These are phyloP conservation scores for Lobophora halterata DNA, from an alignment of 2,888 invertebrate genomes.

Conservation along the genomic window DNA sequence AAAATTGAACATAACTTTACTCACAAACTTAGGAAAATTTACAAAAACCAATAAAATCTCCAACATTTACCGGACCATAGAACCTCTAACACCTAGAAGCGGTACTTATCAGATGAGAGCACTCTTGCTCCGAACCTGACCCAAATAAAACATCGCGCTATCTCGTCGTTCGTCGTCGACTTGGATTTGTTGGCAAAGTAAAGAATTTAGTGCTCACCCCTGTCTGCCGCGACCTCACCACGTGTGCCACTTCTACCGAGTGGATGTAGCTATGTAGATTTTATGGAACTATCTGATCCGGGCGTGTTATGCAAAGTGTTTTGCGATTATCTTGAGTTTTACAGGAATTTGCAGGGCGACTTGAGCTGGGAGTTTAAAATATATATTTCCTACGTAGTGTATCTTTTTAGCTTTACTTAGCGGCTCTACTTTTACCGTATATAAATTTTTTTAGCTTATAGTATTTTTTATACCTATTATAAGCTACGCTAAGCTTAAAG, in stretches of 20 bases:
- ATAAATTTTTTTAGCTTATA: too few species aligned
- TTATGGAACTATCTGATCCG: constrained; percentile 20
- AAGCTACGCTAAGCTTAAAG: too few species aligned
- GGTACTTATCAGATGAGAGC: constrained; percentile 42
- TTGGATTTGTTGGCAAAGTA: constrained; percentile 58
- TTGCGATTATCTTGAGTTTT: constrained; percentile 15
- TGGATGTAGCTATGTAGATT: constrained; percentile 17
- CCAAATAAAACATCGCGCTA: constrained; percentile 58
- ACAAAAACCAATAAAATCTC: constrained; percentile 21
- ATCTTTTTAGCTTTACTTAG: too few species aligned
- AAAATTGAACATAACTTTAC: too few species aligned
- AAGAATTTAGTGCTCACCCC: constrained; percentile 60
- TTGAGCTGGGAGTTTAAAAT: constrained; percentile 7
- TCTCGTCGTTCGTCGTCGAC: constrained; percentile 39
- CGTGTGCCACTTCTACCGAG: constrained; percentile 25
- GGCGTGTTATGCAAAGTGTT: constrained; percentile 20
- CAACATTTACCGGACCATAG: constrained; percentile 23
- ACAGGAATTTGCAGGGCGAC: constrained; percentile 9
- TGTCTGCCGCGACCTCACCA: constrained; percentile 44
- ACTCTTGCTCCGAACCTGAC: constrained; percentile 46
- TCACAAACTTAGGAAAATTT: constrained; percentile 1
- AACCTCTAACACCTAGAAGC: constrained; percentile 28
- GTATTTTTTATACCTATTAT: too few species aligned
- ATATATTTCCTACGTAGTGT: background rate
- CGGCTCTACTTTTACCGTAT: too few species aligned